Percentiles rank a stretch among this genome's conserved stretches.
These are phyloP conservation scores for Formicarius rufipectus DNA, from an alignment of 2,113 vertebrate genomes.

Conservation along the genomic window DNA sequence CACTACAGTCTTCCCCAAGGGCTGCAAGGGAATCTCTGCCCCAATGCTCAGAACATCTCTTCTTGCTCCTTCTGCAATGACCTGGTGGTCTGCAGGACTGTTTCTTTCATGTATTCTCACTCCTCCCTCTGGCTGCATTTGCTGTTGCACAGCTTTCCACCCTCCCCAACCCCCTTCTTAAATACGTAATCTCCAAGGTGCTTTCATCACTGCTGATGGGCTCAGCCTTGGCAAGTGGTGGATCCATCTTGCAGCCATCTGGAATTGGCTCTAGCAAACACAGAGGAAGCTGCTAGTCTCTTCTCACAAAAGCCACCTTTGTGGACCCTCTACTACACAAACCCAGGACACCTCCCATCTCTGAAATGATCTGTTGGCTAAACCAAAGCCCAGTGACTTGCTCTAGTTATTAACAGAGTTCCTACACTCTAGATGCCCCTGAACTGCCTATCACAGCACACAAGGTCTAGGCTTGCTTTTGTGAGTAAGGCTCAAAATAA, in stretches of 20 bases:
- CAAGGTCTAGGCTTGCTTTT: neutral
- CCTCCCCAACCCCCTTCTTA: neutral
- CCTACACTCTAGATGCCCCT: neutral
- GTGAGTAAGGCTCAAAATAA: neutral
- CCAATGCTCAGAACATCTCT: accelerated
- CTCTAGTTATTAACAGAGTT: neutral
- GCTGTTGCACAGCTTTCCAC: neutral
- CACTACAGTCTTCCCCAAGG: neutral
- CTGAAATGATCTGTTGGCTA: neutral
- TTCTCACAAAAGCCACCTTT: neutral
- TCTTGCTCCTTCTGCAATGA: neutral
- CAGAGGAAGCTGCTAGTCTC: neutral
- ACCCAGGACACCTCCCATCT: neutral
- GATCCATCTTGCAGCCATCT: neutral
- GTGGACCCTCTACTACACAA: neutral
- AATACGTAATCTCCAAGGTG: neutral
- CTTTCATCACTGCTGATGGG: neutral
- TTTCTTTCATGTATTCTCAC: accelerated
- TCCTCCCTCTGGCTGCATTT: neutral
- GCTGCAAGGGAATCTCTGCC: neutral
- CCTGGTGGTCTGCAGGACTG: neutral
- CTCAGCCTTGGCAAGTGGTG: accelerated
- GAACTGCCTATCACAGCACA: neutral
- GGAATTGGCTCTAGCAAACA: neutral
- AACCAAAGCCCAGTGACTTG: neutral